Base-by-base conservation (phyloP, 2,113 vertebrate species). In the Takifugu bimaculatus region DNA sequence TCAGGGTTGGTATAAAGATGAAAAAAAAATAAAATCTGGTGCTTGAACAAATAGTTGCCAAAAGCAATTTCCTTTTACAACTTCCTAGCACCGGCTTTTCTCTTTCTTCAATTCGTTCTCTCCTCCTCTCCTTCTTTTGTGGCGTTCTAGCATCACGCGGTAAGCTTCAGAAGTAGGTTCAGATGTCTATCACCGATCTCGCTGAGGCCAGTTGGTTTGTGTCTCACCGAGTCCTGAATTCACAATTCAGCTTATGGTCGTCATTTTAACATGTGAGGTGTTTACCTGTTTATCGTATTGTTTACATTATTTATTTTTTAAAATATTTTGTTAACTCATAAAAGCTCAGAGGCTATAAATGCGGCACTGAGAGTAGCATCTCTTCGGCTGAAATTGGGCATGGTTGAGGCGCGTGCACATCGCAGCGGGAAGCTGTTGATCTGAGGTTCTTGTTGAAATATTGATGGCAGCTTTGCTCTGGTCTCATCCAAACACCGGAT, bases 31-130 rank as follows among this genome's bases (percentile, higher is more conserved):
- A 87, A 85, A 93, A 91, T 90, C 90, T 92, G 92, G 90, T 93
- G 93, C 93, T 92, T 94, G 93, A 95, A 94, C 95, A 96, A 97
- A 96, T 94, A 96, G 93, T 97, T 96, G 95, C 96, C 95, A 96
- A 94, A 92, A 96, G 93, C 93, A 95, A 97, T 97, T 96, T 96
- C 93, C 94, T 94, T 91, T 93, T 94, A 95, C 95, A 96, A 91
- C 93, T 91, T 91, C 89, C 92, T 87, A 80, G 84, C 93, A 91
- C 93, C 91, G 87, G 43, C 88, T 92, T 91, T 92, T 90, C 84
- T 72, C 74, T 68, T 65, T 65, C 52, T 77, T 86, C 91, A 87
- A 80, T 72, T 27, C 44, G 20, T 28, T 56, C 55, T 13, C 39
- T 29, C 59, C 59, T 56, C 25, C 15, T 32, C 35, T 25, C 61